A percentile compares a stretch with the other conserved stretches of the same genome.
Conservation (phyloP, 2,888 invertebrate genomes). For the Spatulosminthurus flaviceps region DNA sequence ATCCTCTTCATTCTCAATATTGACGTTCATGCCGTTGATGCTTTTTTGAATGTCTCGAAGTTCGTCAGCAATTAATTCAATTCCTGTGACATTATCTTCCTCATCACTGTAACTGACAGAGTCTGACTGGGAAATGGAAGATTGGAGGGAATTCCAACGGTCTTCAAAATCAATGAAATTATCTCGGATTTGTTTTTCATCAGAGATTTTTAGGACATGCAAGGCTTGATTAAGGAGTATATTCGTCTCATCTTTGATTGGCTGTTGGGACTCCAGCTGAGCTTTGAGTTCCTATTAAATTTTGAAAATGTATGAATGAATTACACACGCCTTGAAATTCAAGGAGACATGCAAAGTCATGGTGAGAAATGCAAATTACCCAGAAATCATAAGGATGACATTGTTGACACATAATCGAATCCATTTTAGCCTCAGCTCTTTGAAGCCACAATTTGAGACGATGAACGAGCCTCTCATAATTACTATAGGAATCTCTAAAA, state of each 20-base stretch:
- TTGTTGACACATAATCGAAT: slow-evolving; percentile 73
- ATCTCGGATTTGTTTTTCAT: slow-evolving; percentile 82
- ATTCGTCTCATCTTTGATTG: slow-evolving; percentile 77
- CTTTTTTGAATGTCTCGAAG: slow-evolving; percentile 77
- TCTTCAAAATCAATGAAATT: slow-evolving; percentile 81
- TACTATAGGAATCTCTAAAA: slow-evolving; percentile 69
- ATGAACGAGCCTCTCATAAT: slow-evolving; percentile 78
- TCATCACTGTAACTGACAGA: slow-evolving; percentile 52
- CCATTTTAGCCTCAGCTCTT: slow-evolving; percentile 77
- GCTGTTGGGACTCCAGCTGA: slow-evolving; percentile 84
- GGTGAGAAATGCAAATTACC: slow-evolving; percentile 67
- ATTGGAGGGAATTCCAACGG: slow-evolving; percentile 71
- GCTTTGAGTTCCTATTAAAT: slow-evolving; percentile 78
- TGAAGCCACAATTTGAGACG: slow-evolving; percentile 81
- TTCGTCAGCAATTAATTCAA: slow-evolving; percentile 79
- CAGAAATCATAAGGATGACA: slow-evolving; percentile 84
- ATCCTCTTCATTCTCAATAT: slow-evolving; percentile 85
- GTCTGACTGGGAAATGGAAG: slow-evolving; percentile 57
- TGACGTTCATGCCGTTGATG: slow-evolving; percentile 78
- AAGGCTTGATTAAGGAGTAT: slow-evolving; percentile 80
- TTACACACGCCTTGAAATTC: not conserved
- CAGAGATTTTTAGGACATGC: slow-evolving; percentile 81
- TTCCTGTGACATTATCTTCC: slow-evolving; percentile 74
- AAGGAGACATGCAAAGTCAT: not conserved
- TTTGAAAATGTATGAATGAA: not conserved